phyloP scores from a whole-genome alignment of 92 coral and sea anemone genomes.

The Pocillopora grandis region DNA sequence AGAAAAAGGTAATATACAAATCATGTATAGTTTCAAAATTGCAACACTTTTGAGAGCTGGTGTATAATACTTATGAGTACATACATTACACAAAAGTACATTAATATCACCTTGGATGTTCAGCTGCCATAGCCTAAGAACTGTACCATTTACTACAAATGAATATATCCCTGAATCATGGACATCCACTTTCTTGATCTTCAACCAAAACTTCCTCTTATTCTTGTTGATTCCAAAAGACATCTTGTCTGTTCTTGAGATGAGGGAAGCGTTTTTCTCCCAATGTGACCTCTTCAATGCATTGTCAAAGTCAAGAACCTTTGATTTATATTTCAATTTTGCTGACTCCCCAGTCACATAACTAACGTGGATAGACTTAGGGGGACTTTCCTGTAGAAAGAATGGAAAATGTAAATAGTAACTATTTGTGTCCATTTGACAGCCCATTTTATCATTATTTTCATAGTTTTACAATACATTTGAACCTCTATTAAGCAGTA shows the following conservation, averaged over 20 bases:
- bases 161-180: constrained; percentile 29
- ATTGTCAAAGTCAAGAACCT: not conserved
- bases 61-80: not conserved
- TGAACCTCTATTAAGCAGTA: too few species aligned
- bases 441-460: too few species aligned
- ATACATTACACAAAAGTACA: not conserved
- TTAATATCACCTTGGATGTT: constrained; percentile 15
- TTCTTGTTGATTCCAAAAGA: constrained; percentile 13
- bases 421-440: too few species aligned
- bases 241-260: not conserved
- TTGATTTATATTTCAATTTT: not conserved
- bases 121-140: constrained; percentile 21
- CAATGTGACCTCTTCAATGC: constrained; percentile 12
- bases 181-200: constrained; percentile 15
- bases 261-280: not conserved
- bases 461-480: too few species aligned
- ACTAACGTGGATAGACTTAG: not conserved
- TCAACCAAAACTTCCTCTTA: constrained; percentile 25
- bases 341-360: not conserved
- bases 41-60: too few species aligned
- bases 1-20: too few species aligned
- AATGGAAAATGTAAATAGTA: too few species aligned
- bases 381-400: too few species aligned
- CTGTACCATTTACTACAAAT: constrained; percentile 20
- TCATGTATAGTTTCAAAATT: too few species aligned